A percentile compares a stretch with the other conserved stretches of the same genome.
phyloP scores from a whole-genome alignment of 2,797 vertebrate species.

The Chloroceryle amazona region DNA sequence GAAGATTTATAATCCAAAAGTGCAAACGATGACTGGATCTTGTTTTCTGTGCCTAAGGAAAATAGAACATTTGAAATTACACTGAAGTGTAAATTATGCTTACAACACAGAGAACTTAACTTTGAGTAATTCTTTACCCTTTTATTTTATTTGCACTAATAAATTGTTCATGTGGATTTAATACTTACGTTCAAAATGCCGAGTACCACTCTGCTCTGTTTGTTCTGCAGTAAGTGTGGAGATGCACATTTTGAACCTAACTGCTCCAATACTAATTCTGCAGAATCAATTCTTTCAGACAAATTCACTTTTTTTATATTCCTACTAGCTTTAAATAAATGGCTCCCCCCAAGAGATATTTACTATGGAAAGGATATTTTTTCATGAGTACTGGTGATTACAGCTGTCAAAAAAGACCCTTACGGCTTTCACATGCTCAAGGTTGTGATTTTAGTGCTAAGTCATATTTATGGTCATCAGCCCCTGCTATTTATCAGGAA shows the following conservation, averaged over 20 bases:
- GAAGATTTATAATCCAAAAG: constrained; percentile 25
- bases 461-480: neutral
- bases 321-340: constrained; percentile 13
- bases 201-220: neutral
- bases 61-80: constrained; percentile 21
- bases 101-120: neutral
- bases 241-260: neutral
- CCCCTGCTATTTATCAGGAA: neutral
- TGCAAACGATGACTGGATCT: neutral
- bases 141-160: constrained; percentile 38
- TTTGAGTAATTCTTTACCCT: neutral
- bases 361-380: constrained; percentile 7
- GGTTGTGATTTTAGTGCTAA: constrained; percentile 42
- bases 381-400: constrained; percentile 13
- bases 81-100: neutral
- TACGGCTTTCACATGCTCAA: neutral
- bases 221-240: neutral
- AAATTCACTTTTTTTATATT: neutral
- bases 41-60: constrained; percentile 24
- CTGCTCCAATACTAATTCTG: neutral
- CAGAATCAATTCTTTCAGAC: constrained; percentile 22
- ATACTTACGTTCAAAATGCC: neutral
- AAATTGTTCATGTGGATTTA: constrained; percentile 1
- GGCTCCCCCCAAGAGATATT: neutral
- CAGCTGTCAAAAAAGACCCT: neutral